phyloP scores from a whole-genome alignment of 2,888 invertebrate species.

The Electrophaes corylata region DNA sequence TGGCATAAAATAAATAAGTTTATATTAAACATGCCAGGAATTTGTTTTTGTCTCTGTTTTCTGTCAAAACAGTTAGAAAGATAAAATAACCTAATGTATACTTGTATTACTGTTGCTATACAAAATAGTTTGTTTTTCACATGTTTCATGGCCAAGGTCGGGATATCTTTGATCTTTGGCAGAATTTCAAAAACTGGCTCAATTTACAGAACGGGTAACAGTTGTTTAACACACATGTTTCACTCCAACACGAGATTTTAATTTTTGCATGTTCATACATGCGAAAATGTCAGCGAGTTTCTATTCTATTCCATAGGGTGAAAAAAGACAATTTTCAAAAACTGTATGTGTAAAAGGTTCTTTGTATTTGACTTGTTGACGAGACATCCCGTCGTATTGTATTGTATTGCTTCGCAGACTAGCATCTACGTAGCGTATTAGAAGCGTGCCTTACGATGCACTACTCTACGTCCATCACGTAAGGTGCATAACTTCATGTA shows the following conservation, averaged over 20 bases:
- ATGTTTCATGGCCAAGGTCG: conserved; percentile 42
- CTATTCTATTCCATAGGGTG: too few relatives aligned
- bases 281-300: too few relatives aligned
- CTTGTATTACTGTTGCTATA: conserved; percentile 18
- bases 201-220: conserved; percentile 1
- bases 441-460: too few relatives aligned
- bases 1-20: background rate
- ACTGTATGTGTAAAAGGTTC: too few relatives aligned
- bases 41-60: background rate
- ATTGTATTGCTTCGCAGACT: too few relatives aligned
- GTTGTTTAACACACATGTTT: background rate
- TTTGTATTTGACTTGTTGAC: too few relatives aligned
- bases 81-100: background rate
- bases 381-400: too few relatives aligned
- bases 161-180: conserved; percentile 56
- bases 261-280: background rate
- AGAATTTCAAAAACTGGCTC: conserved; percentile 45
- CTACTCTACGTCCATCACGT: too few relatives aligned
- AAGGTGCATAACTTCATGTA: too few relatives aligned
- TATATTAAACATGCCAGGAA: background rate
- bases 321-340: too few relatives aligned
- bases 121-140: conserved; percentile 31
- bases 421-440: too few relatives aligned
- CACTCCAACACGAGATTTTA: background rate
- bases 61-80: background rate